Base-by-base conservation (phyloP, 2,888 invertebrate genomes). In the Hemaris fuciformis region DNA sequence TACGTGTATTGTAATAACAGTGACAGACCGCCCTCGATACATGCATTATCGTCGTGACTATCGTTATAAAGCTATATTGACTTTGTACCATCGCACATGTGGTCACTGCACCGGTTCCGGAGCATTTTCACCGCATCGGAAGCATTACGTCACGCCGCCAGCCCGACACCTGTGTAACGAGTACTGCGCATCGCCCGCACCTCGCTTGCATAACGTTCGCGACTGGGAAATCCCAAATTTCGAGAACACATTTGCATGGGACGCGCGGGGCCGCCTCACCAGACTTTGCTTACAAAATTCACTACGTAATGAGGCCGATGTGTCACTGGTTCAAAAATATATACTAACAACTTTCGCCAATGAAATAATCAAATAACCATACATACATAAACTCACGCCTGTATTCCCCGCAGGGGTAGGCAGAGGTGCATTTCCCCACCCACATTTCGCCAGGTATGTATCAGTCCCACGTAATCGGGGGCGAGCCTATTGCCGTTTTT, bases 141-240 rank as follows among this genome's bases (percentile, higher is more conserved):
- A 53, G 31, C 53, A 10, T 53, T 53, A 53, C 53, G 53, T 53
- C 53, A 53, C 23, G 22, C 7, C 48, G 31, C 22, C 27, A 38
- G n/a, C 38, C 1, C 3, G 25, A 8, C 53, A 53, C 27, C 53
- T 53, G 31, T 31, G 48, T 48, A 27, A 31, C 23, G 8, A 27
- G 25, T 27, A 18, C 31, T 27, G 31, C 53, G 53, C 27, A 31
- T 53, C 53, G 31, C 53, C 31, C 31, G 53, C 53, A 53, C 53
- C 20, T 3, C 43, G 8, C 53, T 53, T 53, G 31, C 53, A 53
- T 53, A 53, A 53, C 53, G 27, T 31, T 22, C 13, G 13, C 2
- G 45, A 18, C 27, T 53, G 53, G 53, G 53, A 53, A 53, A 53
- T 53, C 53, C 53, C 53, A 53, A 53, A 53, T 53, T 53, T 53